Percentiles rank a stretch among this genome's conserved stretches.
phyloP scores from a whole-genome alignment of 2,113 vertebrate genomes.

The Phycodurus eques region DNA sequence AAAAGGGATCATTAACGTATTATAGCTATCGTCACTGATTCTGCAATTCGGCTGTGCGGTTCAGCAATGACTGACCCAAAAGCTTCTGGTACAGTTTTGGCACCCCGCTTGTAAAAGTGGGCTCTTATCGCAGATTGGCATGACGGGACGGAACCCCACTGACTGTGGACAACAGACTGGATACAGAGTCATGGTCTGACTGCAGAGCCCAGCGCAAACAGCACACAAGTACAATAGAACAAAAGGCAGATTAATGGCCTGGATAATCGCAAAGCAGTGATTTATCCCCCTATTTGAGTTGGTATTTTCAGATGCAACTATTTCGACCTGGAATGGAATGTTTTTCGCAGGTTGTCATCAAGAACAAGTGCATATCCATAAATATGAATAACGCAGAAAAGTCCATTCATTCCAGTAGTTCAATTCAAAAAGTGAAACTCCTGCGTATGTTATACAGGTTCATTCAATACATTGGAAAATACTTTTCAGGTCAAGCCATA shows the following conservation, averaged over 20 bases:
- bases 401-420: neutral
- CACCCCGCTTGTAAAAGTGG: slow-evolving; percentile 28
- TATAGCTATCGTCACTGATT: slow-evolving; percentile 27
- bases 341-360: slow-evolving; percentile 24
- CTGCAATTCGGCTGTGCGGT: slow-evolving; percentile 12
- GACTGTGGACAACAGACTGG: slow-evolving; percentile 32
- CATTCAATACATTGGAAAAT: no score
- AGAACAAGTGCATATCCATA: neutral
- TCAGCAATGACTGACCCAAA: slow-evolving; percentile 26
- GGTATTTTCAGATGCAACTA: slow-evolving; percentile 44
- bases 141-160: slow-evolving; percentile 34
- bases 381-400: neutral
- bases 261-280: slow-evolving; percentile 50
- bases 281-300: slow-evolving; percentile 41
- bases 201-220: slow-evolving; percentile 35
- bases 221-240: slow-evolving; percentile 49
- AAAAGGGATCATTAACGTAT: slow-evolving; percentile 46
- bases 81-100: slow-evolving; percentile 20
- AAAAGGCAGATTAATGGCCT: slow-evolving; percentile 57
- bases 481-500: no score
- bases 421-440: no score
- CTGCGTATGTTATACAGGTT: no score
- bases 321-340: slow-evolving; percentile 29
- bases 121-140: slow-evolving; percentile 37
- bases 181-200: slow-evolving; percentile 41